Conservation (phyloP, 2,888 invertebrate species). For the Drosophila neotestacea region DNA sequence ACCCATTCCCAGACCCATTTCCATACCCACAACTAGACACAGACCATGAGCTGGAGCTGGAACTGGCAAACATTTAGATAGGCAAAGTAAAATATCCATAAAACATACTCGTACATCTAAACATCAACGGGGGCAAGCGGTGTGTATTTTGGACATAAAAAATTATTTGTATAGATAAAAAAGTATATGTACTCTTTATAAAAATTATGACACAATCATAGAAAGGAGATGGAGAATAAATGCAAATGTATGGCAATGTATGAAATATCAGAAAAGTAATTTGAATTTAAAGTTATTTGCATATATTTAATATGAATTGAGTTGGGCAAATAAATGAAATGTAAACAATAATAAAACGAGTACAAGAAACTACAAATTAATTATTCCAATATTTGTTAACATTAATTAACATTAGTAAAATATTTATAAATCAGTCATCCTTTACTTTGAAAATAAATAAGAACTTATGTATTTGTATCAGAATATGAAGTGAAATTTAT, state of each 20-base stretch:
- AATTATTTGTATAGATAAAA: constrained; percentile 40
- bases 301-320: constrained; percentile 13
- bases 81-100: constrained; percentile 59
- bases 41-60: constrained; percentile 14
- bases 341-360: not conserved
- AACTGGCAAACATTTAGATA: constrained; percentile 63
- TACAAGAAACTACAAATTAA: not conserved
- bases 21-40: not conserved
- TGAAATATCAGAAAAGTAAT: constrained; percentile 20
- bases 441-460: not conserved
- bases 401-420: not conserved
- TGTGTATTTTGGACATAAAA: constrained; percentile 11
- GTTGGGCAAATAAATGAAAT: not conserved
- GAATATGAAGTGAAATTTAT: too few relatives aligned
- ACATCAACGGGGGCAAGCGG: constrained; percentile 1
- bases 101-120: constrained; percentile 45
- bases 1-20: not conserved
- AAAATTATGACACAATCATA: constrained; percentile 40
- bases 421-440: too few relatives aligned
- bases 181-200: constrained; percentile 15
- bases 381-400: not conserved
- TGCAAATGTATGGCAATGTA: constrained; percentile 21
- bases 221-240: constrained; percentile 2
- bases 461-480: too few relatives aligned
- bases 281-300: constrained; percentile 30